Percentiles rank a stretch among this genome's conserved stretches.
phyloP scores from a whole-genome alignment of 2,888 invertebrate species.

The Mesochorus sp. region DNA sequence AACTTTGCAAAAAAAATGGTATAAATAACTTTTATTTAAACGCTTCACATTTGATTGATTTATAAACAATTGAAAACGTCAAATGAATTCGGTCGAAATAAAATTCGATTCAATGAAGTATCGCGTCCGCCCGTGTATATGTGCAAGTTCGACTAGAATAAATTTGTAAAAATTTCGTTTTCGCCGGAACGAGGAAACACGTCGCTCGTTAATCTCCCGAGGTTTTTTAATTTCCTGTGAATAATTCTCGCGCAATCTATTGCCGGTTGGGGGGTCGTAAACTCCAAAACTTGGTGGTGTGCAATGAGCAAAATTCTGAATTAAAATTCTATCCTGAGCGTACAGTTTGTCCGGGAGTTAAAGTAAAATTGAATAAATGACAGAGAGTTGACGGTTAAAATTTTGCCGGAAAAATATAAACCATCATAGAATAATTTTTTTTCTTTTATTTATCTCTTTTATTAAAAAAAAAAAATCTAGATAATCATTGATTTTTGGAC shows the following conservation, averaged over 20 bases:
- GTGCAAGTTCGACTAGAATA: not conserved
- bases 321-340: not conserved
- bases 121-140: not conserved
- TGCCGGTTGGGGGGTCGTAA: constrained; percentile 19
- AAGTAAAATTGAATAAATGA: not conserved
- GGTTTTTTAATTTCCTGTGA: constrained; percentile 48
- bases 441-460: too few species aligned
- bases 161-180: not conserved
- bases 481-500: too few species aligned
- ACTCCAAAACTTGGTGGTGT: constrained; percentile 12
- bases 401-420: too few species aligned
- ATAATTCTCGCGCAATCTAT: constrained; percentile 18
- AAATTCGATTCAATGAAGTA: not conserved
- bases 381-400: too few species aligned
- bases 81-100: not conserved
- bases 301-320: not conserved
- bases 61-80: not conserved
- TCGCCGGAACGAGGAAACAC: not conserved
- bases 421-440: too few species aligned
- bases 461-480: too few species aligned
- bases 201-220: constrained; percentile 43
- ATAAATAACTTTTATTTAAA: not conserved
- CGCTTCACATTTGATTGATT: not conserved
- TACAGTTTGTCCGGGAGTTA: too few species aligned
- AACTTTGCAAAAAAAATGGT: too few species aligned